Conservation (phyloP, 2,113 vertebrate species). For the Leptobrachium ailaonicum region DNA sequence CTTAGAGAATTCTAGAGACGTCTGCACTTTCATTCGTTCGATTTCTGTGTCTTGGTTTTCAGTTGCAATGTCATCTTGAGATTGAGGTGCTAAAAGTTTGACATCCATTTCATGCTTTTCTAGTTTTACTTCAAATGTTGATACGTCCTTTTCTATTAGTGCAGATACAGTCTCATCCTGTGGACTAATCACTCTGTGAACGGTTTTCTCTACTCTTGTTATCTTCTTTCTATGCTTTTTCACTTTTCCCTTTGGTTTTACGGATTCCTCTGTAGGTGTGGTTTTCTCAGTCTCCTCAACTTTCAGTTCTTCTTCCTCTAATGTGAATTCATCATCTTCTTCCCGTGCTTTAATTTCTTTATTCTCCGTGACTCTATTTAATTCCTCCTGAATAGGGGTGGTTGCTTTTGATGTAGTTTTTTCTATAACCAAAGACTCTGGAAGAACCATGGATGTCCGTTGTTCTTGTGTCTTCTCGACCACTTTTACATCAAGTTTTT, state of each 20-base stretch:
- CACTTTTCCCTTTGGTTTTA: neutral
- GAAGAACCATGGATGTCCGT: neutral
- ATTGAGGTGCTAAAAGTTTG: neutral
- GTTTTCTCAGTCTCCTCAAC: neutral
- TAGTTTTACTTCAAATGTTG: neutral
- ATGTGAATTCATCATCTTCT: neutral
- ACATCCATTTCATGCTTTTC: neutral
- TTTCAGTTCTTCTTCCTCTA: neutral
- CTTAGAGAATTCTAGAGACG: neutral
- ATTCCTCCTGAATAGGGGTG: neutral
- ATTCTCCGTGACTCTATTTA: neutral
- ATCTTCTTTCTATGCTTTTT: constrained; percentile 17
- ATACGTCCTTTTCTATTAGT: no score
- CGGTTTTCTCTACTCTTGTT: constrained; percentile 6
- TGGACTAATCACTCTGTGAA: neutral
- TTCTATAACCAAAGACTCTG: neutral
- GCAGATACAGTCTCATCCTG: neutral
- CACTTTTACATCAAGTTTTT: neutral
- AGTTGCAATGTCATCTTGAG: neutral
- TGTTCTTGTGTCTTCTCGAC: neutral
- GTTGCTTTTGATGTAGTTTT: neutral
- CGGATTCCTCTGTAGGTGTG: neutral
- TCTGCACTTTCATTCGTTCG: neutral
- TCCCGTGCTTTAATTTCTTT: neutral
- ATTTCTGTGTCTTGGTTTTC: neutral